Base-by-base conservation (phyloP, 2,797 vertebrate species). In the Microctenopoma steveboyesi region DNA sequence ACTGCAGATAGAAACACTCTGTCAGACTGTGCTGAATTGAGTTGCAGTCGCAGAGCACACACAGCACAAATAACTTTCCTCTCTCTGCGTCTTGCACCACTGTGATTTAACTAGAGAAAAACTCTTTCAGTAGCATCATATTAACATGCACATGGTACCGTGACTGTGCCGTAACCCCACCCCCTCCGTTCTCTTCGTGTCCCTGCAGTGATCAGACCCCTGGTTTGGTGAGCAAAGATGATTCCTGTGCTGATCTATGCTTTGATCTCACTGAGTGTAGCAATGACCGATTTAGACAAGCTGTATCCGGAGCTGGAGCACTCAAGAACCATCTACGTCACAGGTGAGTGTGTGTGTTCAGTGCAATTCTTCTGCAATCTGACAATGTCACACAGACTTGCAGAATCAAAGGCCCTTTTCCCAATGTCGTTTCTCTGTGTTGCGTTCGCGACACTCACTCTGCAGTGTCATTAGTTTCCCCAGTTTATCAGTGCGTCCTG, bases 301-400 rank as follows among this genome's bases (percentile, higher is more conserved):
- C 94, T 93, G 67, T 93, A 94, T 69, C 94, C 94, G 33, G 86
- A 93, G 5, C 86, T 94, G 89, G 93, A 95, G 65, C 89, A 91
- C 77, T 95, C 95, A 69, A 94, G 94, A 85, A 96, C 96, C 85
- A 94, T 98, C 90, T 97, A 97, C 61, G 92, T 97, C 79, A 93
- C 93, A 92, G 97, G 97, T 99, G 95, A 86, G 88, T 47, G 4
- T 0, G 45, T 53, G 5, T 43, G 3, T n/a, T 5, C 10, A 13
- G 3, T 25, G 47, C 5, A 3, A 18, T 69, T 50, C 51, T 27
- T 8, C 30, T 40, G 18, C 37, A 7, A 18, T 8, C 16, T 52
- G 48, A 18, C 25, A 60, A 3, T 25, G 42, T 59, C 27, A 42
- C 22, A 11, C 40, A 30, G 48, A 54, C 22, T 30, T 45, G 43